These are phyloP conservation scores for Dipodomys ordii DNA, from an alignment of 2,113 vertebrate genomes.

Conservation along the genomic window DNA sequence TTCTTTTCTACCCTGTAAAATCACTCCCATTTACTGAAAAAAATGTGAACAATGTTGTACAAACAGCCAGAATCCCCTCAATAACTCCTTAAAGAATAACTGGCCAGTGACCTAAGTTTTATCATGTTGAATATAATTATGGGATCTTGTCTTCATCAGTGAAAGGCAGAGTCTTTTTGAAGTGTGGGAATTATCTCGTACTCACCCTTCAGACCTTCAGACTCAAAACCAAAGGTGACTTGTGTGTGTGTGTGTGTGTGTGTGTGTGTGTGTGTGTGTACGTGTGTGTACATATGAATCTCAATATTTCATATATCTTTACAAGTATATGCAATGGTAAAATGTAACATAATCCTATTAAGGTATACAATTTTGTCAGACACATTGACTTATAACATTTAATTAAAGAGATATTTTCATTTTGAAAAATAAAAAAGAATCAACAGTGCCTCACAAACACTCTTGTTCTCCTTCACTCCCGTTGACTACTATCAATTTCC, in stretches of 20 bases:
- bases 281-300: background rate
- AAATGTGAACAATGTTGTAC: background rate
- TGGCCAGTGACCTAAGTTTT: background rate
- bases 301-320: background rate
- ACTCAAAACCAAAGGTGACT: background rate
- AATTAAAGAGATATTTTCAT: background rate
- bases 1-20: background rate
- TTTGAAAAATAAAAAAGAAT: background rate
- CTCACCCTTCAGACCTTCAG: background rate
- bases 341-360: background rate
- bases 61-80: background rate
- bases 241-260: too few relatives aligned
- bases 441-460: background rate
- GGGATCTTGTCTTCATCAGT: background rate
- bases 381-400: background rate
- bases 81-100: background rate
- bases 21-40: background rate
- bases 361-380: background rate
- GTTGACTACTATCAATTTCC: rapidly evolving
- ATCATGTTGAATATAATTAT: background rate
- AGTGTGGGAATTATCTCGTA: background rate
- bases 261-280: background rate
- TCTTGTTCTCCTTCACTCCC: background rate
- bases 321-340: background rate
- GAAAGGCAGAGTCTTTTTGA: background rate